These are phyloP conservation scores for Vimba vimba DNA, from an alignment of 2,113 vertebrate genomes.

Conservation along the genomic window DNA sequence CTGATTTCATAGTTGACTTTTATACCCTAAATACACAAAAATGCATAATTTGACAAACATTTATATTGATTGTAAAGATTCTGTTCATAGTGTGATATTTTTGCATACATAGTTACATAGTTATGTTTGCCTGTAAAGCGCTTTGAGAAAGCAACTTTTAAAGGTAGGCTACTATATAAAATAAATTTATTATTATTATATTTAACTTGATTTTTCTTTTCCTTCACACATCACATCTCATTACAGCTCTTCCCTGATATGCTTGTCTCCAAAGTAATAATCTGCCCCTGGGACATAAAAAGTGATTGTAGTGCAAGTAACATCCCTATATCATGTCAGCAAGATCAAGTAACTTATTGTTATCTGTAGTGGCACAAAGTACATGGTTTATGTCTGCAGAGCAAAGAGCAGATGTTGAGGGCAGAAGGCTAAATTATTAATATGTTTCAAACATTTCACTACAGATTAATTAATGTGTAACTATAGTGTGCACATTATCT, in stretches of 20 bases:
- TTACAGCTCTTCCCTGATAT: background rate
- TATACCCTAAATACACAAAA: background rate
- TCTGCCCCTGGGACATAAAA: background rate
- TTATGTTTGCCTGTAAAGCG: no score
- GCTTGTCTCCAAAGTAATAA: background rate
- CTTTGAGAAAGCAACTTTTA: no score
- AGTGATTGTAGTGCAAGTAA: background rate
- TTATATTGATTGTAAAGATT: background rate
- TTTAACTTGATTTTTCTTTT: background rate
- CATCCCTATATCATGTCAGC: background rate
- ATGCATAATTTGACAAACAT: background rate
- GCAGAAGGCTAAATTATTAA: background rate
- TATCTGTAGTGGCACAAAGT: slow-evolving; percentile 31
- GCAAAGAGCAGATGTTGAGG: slow-evolving; percentile 47
- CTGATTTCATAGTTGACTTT: no score
- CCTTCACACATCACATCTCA: background rate
- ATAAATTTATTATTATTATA: no score
- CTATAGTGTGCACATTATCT: background rate
- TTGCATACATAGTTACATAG: no score
- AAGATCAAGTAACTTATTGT: background rate
- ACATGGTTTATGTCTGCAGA: slow-evolving; percentile 36
- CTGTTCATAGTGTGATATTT: background rate
- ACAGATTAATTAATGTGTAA: background rate
- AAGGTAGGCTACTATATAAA: no score
- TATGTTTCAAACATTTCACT: background rate